Evolutionary conservation across 2,113 vertebrate genomes (phyloP).

Genomic region (Lepidothrix coronata): DNA sequence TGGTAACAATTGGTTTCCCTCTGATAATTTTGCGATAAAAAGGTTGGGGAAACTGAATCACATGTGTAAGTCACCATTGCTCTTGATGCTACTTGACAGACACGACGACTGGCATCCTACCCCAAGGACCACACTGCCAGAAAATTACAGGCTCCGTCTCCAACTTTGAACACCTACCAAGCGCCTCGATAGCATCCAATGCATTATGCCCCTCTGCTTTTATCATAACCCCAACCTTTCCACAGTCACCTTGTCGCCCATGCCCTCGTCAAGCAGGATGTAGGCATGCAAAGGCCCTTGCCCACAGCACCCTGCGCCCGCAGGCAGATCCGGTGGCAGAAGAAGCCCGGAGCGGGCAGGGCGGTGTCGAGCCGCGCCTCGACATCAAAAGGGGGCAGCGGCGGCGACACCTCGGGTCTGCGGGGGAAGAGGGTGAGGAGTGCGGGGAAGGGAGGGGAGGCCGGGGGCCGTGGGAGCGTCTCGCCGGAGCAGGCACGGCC

Average conservation of each 20-base stretch:
- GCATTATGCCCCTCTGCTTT: background rate
- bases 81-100: background rate
- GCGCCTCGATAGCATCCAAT: background rate
- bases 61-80: background rate
- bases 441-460: background rate
- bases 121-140: background rate
- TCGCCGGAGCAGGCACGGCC: background rate
- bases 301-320: background rate
- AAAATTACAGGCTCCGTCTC: background rate
- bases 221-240: background rate
- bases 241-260: background rate
- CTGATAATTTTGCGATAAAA: background rate
- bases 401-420: background rate
- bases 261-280: background rate
- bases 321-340: background rate
- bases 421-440: background rate
- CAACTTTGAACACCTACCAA: constrained; percentile 13
- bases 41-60: background rate
- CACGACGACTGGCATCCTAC: background rate
- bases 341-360: background rate
- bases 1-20: background rate
- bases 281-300: background rate
- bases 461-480: constrained; percentile 10
- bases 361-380: background rate
- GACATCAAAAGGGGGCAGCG: background rate